Conservation (phyloP, 2,113 vertebrate genomes). For the Ancistrus triradiatus region DNA sequence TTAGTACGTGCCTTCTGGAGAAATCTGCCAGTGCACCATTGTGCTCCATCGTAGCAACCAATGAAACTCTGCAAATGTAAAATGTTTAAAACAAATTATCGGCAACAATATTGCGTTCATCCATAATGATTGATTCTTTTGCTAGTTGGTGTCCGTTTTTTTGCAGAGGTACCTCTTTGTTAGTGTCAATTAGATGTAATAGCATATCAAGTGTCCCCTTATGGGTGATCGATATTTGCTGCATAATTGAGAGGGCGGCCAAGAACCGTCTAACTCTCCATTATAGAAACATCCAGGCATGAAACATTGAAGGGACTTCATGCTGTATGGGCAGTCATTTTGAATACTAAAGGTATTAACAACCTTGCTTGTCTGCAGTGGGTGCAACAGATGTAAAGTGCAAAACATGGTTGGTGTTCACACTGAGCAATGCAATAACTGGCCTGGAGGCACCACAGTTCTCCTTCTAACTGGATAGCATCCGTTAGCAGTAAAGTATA, state of each 20-base stretch:
- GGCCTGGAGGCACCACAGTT: too few relatives aligned
- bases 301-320: not conserved
- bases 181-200: conserved; percentile 25
- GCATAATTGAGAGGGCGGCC: conserved; percentile 4
- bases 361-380: not conserved
- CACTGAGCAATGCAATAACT: too few relatives aligned
- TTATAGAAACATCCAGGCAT: conserved; percentile 1
- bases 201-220: conserved; percentile 26
- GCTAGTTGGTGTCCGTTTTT: not conserved
- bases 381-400: not conserved
- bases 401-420: too few relatives aligned
- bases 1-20: conserved; percentile 23
- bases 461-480: too few relatives aligned
- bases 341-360: not conserved
- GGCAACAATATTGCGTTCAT: conserved; percentile 27
- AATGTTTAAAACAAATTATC: conserved; percentile 19
- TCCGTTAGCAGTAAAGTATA: too few relatives aligned
- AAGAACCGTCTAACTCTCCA: conserved; percentile 2
- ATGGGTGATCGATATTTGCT: conserved; percentile 16
- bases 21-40: not conserved
- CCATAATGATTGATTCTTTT: conserved; percentile 27
- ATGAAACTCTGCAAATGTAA: conserved; percentile 11
- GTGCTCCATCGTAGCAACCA: conserved; percentile 12
- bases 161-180: conserved; percentile 15
- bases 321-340: too few relatives aligned